Evolutionary conservation across 2,888 invertebrate genomes (phyloP), one percentile per base, ranked within the genome.

Genomic region (Euzophera pinguis): DNA sequence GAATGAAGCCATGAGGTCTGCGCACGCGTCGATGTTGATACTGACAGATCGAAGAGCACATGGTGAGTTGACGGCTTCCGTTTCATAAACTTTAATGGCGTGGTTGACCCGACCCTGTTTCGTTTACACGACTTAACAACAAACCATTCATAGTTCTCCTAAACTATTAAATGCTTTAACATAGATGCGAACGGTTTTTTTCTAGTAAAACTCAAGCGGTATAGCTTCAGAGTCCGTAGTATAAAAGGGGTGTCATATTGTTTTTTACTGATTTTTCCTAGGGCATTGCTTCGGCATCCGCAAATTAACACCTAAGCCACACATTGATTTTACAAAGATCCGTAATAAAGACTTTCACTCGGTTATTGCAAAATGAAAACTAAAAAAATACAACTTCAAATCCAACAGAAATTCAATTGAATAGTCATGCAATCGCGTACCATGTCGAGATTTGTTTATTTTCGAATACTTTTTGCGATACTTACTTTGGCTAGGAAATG

Each of bases 91-190:
- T 88, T 90, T 89, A 86, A 89, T 75, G 79, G 79, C 81, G 84
- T 75, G 88, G 89, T 88, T 84, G 87, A 87, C 89, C 88, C 88
- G 81, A 81, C 88, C 86, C 81, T 90, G 89, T 89, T 90, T 88
- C 79, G 75, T 75, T 86, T 79, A 81, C 67, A 69, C 75, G 67
- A 74, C 72, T 77, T 77, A 75, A 85, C 84, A 86, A 86, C 81
- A 78, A 72, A 75, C 74, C 79, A 78, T 83, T 82, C 75, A 81
- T 73, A 73, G 72, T 85, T 84, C 81, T 78, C 69, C 78, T 84
- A 66, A 82, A 80, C 83, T 82, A 76, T 84, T 85, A 87, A 81
- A 79, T 78, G 71, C 70, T 9, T 5, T 3, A 16, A 39, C 39
- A 2, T 39, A 16, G 14, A 27, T 7, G 27, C 12, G 27, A 43